Percentiles rank a stretch among this genome's conserved stretches.
phyloP scores from a whole-genome alignment of 2,888 invertebrate species.

The Mythimna vitellina region DNA sequence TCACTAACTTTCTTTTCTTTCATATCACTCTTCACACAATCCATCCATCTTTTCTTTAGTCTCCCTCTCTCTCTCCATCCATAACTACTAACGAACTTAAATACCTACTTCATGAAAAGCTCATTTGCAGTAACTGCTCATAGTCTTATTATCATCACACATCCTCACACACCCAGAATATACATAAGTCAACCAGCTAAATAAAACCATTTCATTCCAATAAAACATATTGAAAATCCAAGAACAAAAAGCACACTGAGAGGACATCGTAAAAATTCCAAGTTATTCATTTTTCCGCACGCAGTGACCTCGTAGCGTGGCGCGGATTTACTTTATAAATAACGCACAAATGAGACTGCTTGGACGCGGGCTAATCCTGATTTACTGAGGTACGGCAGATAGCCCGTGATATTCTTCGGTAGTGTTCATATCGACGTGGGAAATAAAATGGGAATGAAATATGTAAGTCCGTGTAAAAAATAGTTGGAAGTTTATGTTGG shows the following conservation, averaged over 20 bases:
- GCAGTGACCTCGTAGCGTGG: conserved; percentile 67
- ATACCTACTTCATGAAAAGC: too few species aligned
- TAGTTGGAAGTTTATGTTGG: conserved; percentile 55
- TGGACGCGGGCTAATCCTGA: conserved; percentile 85
- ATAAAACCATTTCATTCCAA: conserved; percentile 42
- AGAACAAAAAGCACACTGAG: conserved; percentile 62
- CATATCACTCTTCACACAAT: too few species aligned
- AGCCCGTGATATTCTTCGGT: conserved; percentile 64
- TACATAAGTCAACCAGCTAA: conserved; percentile 11
- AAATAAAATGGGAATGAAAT: conserved; percentile 60
- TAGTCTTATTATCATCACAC: not conserved
- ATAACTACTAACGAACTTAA: too few species aligned
- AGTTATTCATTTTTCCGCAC: conserved; percentile 72
- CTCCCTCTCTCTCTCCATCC: too few species aligned
- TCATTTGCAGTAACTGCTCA: not conserved
- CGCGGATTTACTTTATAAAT: conserved; percentile 86
- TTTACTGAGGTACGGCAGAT: conserved; percentile 82
- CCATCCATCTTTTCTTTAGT: too few species aligned
- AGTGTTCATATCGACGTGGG: conserved; percentile 67
- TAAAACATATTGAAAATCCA: conserved; percentile 42
- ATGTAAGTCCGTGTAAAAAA: conserved; percentile 64
- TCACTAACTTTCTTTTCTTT: too few species aligned
- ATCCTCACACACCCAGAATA: not conserved
- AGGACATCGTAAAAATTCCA: conserved; percentile 60
- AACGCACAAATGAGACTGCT: conserved; percentile 85